Percentiles rank a stretch among this genome's conserved stretches.
Conservation (phyloP, 2,113 vertebrate genomes). For the Perognathus longimembris region DNA sequence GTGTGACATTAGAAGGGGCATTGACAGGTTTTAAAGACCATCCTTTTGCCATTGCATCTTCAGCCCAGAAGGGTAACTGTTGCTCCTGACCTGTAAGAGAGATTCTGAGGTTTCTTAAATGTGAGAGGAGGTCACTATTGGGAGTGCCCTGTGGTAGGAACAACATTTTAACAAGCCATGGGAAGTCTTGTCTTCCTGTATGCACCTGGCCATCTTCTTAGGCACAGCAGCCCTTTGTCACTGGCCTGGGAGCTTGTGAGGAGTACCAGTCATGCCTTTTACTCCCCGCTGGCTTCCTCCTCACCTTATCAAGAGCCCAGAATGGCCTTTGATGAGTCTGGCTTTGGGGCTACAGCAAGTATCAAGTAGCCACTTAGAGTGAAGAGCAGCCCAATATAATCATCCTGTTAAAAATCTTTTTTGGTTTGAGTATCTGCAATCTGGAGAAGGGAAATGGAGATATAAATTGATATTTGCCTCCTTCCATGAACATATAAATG, state of each 20-base stretch:
- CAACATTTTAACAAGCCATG: too few relatives aligned
- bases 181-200: background rate
- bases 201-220: background rate
- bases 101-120: background rate
- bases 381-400: background rate
- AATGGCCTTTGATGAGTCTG: background rate
- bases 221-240: background rate
- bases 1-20: background rate
- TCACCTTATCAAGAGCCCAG: background rate
- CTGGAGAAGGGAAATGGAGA: background rate
- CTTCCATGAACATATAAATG: background rate
- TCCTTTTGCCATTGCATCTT: background rate
- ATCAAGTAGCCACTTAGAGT: background rate
- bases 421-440: background rate
- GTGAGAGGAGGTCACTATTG: background rate
- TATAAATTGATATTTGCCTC: background rate
- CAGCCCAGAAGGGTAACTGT: background rate
- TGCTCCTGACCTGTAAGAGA: background rate
- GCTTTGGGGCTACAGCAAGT: background rate
- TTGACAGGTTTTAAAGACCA: background rate
- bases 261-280: too few relatives aligned
- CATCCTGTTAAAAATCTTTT: background rate
- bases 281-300: background rate
- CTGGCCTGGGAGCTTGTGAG: background rate
- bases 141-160: background rate